These are phyloP conservation scores for Sarcoramphus papa DNA, from an alignment of 2,797 vertebrate genomes.

Conservation along the genomic window DNA sequence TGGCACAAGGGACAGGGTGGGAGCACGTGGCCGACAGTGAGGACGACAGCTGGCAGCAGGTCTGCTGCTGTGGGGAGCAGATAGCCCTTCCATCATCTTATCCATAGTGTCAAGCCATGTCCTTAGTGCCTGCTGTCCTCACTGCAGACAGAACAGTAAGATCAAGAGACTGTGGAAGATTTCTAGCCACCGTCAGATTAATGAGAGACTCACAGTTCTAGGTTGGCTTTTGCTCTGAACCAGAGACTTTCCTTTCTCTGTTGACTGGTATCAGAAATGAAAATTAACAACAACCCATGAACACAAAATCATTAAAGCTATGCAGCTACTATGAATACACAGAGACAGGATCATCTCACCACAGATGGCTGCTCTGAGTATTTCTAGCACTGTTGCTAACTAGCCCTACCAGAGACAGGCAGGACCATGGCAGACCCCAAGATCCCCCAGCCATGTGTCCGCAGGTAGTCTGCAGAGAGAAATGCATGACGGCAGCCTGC, in stretches of 20 bases:
- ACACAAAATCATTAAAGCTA: neutral
- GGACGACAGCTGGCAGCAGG: neutral
- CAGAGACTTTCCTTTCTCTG: neutral
- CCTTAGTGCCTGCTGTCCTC: neutral
- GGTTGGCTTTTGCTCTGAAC: neutral
- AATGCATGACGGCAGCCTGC: neutral
- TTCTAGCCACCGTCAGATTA: neutral
- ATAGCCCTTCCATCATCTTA: neutral
- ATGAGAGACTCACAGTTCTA: neutral
- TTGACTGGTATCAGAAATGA: neutral
- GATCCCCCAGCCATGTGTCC: neutral
- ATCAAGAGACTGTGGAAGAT: neutral
- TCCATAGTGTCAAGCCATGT: neutral
- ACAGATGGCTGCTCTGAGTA: neutral
- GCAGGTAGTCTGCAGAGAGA: neutral
- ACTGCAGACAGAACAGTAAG: neutral
- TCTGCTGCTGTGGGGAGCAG: neutral
- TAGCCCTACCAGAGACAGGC: neutral
- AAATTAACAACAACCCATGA: neutral
- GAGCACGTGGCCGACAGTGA: neutral
- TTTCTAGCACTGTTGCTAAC: neutral
- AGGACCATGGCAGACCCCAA: fast-evolving
- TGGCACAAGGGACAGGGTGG: neutral
- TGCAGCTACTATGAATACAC: neutral
- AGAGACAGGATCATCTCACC: neutral